A percentile compares a stretch with the other conserved stretches of the same genome.
phyloP scores from a whole-genome alignment of 2,113 vertebrate genomes.

The Arothron firmamentum region DNA sequence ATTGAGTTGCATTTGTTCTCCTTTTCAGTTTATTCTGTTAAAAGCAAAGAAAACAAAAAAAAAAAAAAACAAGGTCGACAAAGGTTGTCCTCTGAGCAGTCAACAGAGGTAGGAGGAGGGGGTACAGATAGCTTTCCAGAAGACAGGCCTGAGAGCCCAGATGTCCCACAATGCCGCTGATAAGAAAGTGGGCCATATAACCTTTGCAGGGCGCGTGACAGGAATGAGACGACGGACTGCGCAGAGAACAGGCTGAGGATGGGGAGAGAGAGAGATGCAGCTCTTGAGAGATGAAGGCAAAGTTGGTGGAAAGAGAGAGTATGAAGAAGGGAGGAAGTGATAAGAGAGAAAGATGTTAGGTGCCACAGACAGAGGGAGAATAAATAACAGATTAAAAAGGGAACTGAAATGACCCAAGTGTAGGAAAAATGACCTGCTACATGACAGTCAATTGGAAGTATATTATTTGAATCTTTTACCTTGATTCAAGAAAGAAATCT shows the following conservation, averaged over 20 bases:
- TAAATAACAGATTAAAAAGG: background rate
- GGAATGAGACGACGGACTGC: conserved; percentile 75
- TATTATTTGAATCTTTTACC: background rate
- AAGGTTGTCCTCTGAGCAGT: conserved; percentile 66
- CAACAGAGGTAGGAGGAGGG: conserved; percentile 60
- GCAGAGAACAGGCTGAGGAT: conserved; percentile 48
- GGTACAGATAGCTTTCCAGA: conserved; percentile 68
- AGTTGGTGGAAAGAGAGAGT: conserved; percentile 53
- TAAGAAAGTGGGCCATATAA: conserved; percentile 81
- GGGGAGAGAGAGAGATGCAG: conserved; percentile 41
- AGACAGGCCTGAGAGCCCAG: conserved; percentile 65
- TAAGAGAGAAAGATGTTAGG: conserved; percentile 69
- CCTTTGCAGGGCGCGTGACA: conserved; percentile 75
- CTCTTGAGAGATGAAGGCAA: conserved; percentile 74
- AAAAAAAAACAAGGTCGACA: conserved; percentile 68
- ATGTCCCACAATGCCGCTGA: conserved; percentile 83
- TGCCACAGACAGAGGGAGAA: conserved; percentile 39
- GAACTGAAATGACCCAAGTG: too few relatives aligned
- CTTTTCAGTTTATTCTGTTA: conserved; percentile 70
- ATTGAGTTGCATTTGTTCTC: conserved; percentile 53
- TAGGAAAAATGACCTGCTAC: too few relatives aligned
- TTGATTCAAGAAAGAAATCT: background rate
- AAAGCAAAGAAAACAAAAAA: conserved; percentile 23
- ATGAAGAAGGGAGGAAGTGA: conserved; percentile 54
- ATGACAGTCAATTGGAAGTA: conserved; percentile 5